These are phyloP conservation scores for Coracopsis vasa DNA, from an alignment of 2,113 vertebrate genomes.

Conservation along the genomic window DNA sequence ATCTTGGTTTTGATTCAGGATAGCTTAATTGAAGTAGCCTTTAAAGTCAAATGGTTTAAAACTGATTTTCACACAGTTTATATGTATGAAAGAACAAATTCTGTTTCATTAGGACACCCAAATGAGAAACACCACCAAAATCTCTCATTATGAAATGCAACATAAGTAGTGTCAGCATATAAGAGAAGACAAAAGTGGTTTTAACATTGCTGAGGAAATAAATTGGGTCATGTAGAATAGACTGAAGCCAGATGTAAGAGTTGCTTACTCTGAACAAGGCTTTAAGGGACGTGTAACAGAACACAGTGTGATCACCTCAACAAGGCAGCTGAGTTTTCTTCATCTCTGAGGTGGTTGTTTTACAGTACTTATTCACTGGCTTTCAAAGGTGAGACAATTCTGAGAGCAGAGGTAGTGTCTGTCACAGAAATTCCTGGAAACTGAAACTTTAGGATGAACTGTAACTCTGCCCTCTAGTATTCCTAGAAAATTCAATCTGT, in stretches of 20 bases:
- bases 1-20: neutral
- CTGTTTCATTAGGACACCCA: neutral
- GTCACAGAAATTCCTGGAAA: neutral
- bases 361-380: neutral
- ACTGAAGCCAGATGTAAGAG: neutral
- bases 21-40: neutral
- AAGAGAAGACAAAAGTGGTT: neutral
- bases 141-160: neutral
- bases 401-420: neutral
- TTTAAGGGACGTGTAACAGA: neutral
- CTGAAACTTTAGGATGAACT: neutral
- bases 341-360: neutral
- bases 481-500: neutral
- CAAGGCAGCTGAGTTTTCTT: neutral
- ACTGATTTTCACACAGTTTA: neutral
- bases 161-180: neutral
- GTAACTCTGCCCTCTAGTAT: neutral
- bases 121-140: neutral
- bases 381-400: neutral
- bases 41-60: neutral
- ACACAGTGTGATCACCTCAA: neutral
- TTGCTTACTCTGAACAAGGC: neutral
- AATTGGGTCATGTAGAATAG: neutral
- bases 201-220: neutral
- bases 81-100: neutral